Conservation (phyloP, 2,113 vertebrate genomes). For the Sphaerodactylus townsendi region DNA sequence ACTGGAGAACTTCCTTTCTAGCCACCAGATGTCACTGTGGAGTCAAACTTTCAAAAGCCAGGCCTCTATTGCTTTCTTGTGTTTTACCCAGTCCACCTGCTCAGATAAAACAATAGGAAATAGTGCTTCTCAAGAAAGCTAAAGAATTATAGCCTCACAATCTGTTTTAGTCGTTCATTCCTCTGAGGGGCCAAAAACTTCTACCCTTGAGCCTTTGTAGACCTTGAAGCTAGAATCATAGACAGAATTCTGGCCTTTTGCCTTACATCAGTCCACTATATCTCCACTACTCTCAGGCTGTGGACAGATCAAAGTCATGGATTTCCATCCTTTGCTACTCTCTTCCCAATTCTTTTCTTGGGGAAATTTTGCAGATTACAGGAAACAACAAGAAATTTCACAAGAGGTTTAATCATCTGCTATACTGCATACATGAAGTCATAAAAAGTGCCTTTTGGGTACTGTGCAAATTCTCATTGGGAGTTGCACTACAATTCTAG, state of each 20-base stretch:
- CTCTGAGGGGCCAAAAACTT: not conserved
- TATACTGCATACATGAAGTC: not conserved
- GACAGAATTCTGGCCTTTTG: not conserved
- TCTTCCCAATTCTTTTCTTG: not conserved
- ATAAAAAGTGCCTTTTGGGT: not conserved
- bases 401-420: not conserved
- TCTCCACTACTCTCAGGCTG: not conserved
- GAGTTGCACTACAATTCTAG: not conserved
- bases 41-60: not conserved
- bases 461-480: not conserved
- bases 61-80: not conserved
- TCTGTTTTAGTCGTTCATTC: not conserved
- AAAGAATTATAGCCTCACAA: not conserved
- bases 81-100: not conserved
- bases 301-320: not conserved
- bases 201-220: not conserved
- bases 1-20: not conserved
- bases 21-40: conserved; percentile 21
- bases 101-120: not conserved
- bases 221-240: not conserved
- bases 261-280: not conserved
- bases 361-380: not conserved
- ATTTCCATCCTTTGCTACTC: not conserved
- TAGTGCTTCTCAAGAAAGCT: not conserved
- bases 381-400: not conserved